These are phyloP conservation scores for Chelonoidis abingdonii DNA, from an alignment of 2,113 vertebrate species.

Conservation along the genomic window DNA sequence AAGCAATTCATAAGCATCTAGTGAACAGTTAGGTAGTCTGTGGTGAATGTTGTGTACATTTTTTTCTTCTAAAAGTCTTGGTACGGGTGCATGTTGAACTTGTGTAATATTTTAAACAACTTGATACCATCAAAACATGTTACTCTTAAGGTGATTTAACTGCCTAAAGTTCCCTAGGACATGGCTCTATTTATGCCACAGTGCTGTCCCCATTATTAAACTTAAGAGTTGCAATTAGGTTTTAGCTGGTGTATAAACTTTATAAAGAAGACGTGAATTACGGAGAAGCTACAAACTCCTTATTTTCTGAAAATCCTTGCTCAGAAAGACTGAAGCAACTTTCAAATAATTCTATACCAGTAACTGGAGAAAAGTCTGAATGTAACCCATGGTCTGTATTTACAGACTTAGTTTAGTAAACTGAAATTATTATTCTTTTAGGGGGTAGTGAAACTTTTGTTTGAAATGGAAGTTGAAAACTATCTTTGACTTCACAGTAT, in stretches of 20 bases:
- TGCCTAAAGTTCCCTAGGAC: slow-evolving; percentile 51
- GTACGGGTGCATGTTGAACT: slow-evolving; percentile 55
- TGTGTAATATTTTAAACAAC: not conserved
- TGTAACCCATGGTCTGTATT: not conserved
- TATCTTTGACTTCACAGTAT: slow-evolving; percentile 29
- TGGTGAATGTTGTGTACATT: slow-evolving; percentile 48
- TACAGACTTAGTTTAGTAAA: slow-evolving; percentile 56
- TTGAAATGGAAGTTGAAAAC: slow-evolving; percentile 60
- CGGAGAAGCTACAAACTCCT: not conserved
- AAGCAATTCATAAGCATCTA: slow-evolving; percentile 34
- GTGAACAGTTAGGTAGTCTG: slow-evolving; percentile 52
- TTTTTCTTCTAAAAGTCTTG: slow-evolving; percentile 55
- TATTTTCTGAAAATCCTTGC: slow-evolving; percentile 31
- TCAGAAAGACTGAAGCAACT: slow-evolving; percentile 32
- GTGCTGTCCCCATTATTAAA: slow-evolving; percentile 33
- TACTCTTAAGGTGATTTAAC: slow-evolving; percentile 47
- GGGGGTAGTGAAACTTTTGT: slow-evolving; percentile 20
- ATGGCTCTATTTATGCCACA: slow-evolving; percentile 38
- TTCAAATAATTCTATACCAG: not conserved
- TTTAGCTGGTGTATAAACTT: slow-evolving; percentile 17
- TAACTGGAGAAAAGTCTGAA: slow-evolving; percentile 39
- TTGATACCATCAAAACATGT: slow-evolving; percentile 24
- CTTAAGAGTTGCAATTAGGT: slow-evolving; percentile 5
- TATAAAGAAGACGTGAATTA: not conserved
- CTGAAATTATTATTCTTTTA: slow-evolving; percentile 39